Evolutionary conservation across 1,140 invertebrate species (phyloP).

Genomic region (Magallana ariakensis): DNA sequence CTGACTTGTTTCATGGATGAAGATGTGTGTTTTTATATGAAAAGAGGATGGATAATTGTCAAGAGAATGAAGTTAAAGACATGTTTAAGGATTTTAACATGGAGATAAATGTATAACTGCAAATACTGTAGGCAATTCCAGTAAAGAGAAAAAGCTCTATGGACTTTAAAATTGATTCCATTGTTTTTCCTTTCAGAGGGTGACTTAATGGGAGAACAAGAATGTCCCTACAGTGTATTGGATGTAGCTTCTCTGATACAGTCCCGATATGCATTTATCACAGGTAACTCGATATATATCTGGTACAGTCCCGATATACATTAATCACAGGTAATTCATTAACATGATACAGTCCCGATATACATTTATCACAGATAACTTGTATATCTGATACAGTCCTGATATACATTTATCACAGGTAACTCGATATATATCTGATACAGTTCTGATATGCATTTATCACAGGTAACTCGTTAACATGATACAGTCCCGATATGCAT

Average conservation of each 20-base stretch:
- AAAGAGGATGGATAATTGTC: too few species aligned
- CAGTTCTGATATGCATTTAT: neutral
- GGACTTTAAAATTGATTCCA: neutral
- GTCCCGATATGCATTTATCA: constrained; percentile 76
- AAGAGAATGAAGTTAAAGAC: too few species aligned
- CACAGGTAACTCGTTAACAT: constrained; percentile 85
- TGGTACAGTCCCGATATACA: neutral
- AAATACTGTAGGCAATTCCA: too few species aligned
- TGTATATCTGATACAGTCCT: neutral
- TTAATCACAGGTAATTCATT: neutral
- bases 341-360: neutral
- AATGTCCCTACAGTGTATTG: constrained; percentile 84
- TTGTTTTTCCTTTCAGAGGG: constrained; percentile 74
- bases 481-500: constrained; percentile 83
- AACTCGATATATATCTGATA: neutral
- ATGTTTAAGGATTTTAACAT: too few species aligned
- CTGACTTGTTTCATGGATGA: too few species aligned
- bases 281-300: neutral
- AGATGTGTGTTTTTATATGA: too few species aligned
- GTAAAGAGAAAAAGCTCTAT: too few species aligned
- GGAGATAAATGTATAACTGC: too few species aligned
- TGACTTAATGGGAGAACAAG: constrained; percentile 81
- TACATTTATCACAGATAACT: neutral
- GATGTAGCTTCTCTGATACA: constrained; percentile 92
- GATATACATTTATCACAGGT: neutral